phyloP scores from a whole-genome alignment of 2,113 vertebrate species.

The Poeciliopsis occidentalis region DNA sequence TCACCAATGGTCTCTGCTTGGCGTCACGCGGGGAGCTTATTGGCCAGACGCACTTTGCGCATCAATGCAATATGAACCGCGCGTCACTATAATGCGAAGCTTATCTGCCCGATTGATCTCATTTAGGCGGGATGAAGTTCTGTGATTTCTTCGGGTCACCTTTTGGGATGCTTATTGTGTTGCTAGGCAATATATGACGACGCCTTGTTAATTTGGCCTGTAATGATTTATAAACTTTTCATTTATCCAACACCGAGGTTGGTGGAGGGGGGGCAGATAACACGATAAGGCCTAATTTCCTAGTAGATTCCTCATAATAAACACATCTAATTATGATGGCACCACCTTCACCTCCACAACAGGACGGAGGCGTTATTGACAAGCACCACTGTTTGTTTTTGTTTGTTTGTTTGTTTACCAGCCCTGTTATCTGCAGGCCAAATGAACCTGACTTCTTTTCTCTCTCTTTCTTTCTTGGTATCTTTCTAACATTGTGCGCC shows the following conservation, averaged over 20 bases:
- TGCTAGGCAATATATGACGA: background rate
- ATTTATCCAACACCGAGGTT: background rate
- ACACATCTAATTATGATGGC: slow-evolving; percentile 34
- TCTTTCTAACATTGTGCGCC: slow-evolving; percentile 18
- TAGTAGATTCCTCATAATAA: slow-evolving; percentile 30
- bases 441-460: slow-evolving; percentile 1
- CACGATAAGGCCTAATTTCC: background rate
- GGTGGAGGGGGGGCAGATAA: slow-evolving; percentile 1
- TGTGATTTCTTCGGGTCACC: slow-evolving; percentile 6
- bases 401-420: background rate
- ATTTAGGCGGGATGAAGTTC: slow-evolving; percentile 8
- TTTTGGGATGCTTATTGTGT: background rate
- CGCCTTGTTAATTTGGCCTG: background rate
- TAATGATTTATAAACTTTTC: background rate
- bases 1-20: slow-evolving; percentile 59
- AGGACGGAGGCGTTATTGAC: slow-evolving; percentile 12
- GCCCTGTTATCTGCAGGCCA: slow-evolving; percentile 4
- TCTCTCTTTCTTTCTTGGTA: slow-evolving; percentile 1
- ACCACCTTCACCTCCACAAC: slow-evolving; percentile 23
- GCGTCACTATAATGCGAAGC: slow-evolving; percentile 67
- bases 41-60: slow-evolving; percentile 73
- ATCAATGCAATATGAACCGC: slow-evolving; percentile 77
- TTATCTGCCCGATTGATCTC: slow-evolving; percentile 74
- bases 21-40: slow-evolving; percentile 64
- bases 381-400: background rate